Conservation (phyloP, 2,888 invertebrate species). For the Cantharis flavilabris region DNA sequence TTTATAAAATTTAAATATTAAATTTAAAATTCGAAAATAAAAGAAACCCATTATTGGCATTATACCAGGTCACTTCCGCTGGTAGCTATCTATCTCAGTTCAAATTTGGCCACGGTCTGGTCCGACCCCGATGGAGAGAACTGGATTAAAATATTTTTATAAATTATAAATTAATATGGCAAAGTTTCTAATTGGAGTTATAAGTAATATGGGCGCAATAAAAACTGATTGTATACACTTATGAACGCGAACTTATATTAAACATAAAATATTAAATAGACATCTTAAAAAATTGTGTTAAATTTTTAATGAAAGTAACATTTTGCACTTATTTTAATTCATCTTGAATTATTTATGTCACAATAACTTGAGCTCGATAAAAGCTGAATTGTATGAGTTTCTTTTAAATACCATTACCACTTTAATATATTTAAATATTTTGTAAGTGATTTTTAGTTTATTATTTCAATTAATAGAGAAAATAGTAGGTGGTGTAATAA, state of each 20-base stretch:
- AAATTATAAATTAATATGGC: neutral
- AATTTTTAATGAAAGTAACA: neutral
- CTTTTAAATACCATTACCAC: neutral
- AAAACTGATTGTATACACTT: constrained; percentile 17
- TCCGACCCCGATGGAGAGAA: too few relatives aligned
- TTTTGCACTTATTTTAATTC: neutral
- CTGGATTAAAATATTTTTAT: too few relatives aligned
- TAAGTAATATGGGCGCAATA: neutral
- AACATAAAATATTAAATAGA: neutral
- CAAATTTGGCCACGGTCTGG: too few relatives aligned
- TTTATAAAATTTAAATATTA: too few relatives aligned
- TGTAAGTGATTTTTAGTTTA: neutral
- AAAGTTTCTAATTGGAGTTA: neutral
- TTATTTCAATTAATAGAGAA: neutral
- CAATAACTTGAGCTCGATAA: neutral
- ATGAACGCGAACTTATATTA: neutral
- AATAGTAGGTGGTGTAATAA: constrained; percentile 26
- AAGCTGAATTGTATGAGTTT: neutral
- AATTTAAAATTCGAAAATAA: too few relatives aligned
- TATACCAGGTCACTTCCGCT: too few relatives aligned
- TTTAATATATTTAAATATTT: neutral
- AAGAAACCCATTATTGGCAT: too few relatives aligned
- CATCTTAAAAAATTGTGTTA: neutral
- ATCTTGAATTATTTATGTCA: neutral
- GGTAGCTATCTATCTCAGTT: too few relatives aligned